These are phyloP conservation scores for Taurulus bubalis DNA, from an alignment of 2,113 vertebrate genomes.

Conservation along the genomic window DNA sequence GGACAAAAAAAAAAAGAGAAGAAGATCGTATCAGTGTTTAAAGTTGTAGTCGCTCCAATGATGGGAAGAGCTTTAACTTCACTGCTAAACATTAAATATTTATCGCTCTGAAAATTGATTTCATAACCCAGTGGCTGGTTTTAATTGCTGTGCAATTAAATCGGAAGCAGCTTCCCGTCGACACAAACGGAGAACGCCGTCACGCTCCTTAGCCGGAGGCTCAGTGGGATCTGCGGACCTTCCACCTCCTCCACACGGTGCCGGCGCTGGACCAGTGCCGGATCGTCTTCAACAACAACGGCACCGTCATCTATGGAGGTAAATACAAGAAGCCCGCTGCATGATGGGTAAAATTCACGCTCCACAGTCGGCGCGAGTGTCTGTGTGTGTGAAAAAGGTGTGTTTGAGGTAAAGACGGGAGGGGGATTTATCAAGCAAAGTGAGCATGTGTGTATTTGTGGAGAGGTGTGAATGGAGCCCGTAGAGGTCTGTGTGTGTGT, in stretches of 20 bases:
- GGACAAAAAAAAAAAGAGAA: no score
- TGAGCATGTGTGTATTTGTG: slow-evolving; percentile 48
- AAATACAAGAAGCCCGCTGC: slow-evolving; percentile 48
- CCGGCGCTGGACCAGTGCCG: slow-evolving; percentile 98
- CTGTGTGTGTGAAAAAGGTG: slow-evolving; percentile 56
- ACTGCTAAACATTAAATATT: slow-evolving; percentile 60
- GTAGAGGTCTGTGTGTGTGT: slow-evolving; percentile 35
- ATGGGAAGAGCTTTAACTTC: slow-evolving; percentile 40
- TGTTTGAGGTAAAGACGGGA: slow-evolving; percentile 26
- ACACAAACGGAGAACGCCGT: slow-evolving; percentile 11
- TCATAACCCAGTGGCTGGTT: slow-evolving; percentile 22
- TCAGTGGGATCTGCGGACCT: slow-evolving; percentile 98
- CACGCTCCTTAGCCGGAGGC: slow-evolving; percentile 81
- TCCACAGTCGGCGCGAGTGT: slow-evolving; percentile 26
- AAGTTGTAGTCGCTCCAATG: slow-evolving; percentile 17
- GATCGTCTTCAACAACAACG: slow-evolving; percentile 99
- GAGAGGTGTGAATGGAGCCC: slow-evolving; percentile 60
- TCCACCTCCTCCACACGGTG: slow-evolving; percentile 97
- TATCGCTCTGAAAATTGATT: slow-evolving; percentile 48
- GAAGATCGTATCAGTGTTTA: background rate
- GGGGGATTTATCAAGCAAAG: slow-evolving; percentile 38
- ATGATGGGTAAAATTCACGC: slow-evolving; percentile 23
- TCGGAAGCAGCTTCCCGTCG: background rate
- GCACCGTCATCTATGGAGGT: slow-evolving; percentile 99
- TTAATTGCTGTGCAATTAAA: slow-evolving; percentile 34